phyloP scores from a whole-genome alignment of 2,888 invertebrate species.

The Apamea sordens region DNA sequence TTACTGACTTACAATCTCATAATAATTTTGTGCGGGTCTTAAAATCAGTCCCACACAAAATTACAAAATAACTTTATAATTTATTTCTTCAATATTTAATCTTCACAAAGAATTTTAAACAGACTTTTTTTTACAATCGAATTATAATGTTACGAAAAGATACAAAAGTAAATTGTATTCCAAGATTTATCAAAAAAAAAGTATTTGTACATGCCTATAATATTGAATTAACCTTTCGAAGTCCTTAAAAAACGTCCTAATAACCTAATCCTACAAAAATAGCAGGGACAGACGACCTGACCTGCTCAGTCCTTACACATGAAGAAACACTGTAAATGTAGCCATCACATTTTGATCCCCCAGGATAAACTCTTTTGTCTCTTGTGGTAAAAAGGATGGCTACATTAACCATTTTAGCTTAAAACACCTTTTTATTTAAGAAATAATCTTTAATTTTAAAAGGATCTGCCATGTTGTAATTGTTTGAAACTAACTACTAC shows the following conservation, averaged over 20 bases:
- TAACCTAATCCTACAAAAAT: conserved; percentile 23
- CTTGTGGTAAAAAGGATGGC: neutral
- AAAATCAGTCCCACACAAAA: neutral
- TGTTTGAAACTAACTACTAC: neutral
- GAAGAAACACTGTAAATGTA: conserved; percentile 17
- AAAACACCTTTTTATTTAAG: neutral
- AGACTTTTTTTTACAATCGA: neutral
- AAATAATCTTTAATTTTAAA: neutral
- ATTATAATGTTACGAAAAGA: neutral
- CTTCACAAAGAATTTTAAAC: neutral
- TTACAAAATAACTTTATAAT: neutral
- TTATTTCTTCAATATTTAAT: neutral
- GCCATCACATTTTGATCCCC: neutral
- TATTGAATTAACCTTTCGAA: conserved; percentile 19
- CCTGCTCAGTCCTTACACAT: neutral
- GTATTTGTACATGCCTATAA: neutral
- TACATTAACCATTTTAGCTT: neutral
- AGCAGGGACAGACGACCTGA: conserved; percentile 21
- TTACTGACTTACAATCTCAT: neutral
- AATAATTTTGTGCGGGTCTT: neutral
- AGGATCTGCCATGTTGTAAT: neutral
- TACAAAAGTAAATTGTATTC: neutral
- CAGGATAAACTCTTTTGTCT: conserved; percentile 8
- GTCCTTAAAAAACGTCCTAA: neutral
- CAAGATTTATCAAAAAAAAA: neutral